These are phyloP conservation scores for Cosmorhoe ocellata DNA, from an alignment of 2,888 invertebrate species.

Conservation along the genomic window DNA sequence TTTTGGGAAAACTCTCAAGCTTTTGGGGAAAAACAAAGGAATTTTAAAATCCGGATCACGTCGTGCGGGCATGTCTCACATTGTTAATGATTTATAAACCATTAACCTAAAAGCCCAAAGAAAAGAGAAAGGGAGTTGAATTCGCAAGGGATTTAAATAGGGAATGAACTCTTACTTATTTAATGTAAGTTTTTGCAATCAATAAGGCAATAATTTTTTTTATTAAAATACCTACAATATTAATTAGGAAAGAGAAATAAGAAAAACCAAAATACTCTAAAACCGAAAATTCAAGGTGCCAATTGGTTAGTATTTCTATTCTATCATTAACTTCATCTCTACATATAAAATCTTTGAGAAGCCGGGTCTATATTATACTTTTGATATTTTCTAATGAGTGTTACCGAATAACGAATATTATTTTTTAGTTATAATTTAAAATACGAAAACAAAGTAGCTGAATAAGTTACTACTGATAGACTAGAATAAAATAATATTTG, in stretches of 20 bases:
- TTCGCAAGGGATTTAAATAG: conserved; percentile 45
- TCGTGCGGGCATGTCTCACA: conserved; percentile 53
- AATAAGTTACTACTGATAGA: too few relatives aligned
- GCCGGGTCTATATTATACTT: too few relatives aligned
- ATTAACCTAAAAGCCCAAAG: conserved; percentile 63
- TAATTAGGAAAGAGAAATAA: neutral
- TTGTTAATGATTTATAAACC: conserved; percentile 69
- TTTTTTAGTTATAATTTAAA: too few relatives aligned
- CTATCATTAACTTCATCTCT: too few relatives aligned
- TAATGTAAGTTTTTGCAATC: conserved; percentile 19
- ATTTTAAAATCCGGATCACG: conserved; percentile 47
- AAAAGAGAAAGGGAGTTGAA: conserved; percentile 51
- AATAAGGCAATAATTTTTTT: conserved; percentile 42
- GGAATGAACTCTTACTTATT: conserved; percentile 41
- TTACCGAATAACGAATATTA: too few relatives aligned
- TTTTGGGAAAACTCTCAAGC: conserved; percentile 36
- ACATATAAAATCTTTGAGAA: too few relatives aligned
- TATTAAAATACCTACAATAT: too few relatives aligned
- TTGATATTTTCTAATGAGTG: too few relatives aligned
- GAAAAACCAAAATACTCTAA: neutral
- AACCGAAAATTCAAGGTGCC: too few relatives aligned
- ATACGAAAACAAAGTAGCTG: too few relatives aligned
- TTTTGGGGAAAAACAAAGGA: conserved; percentile 23
- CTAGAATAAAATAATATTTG: too few relatives aligned
- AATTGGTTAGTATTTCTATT: too few relatives aligned